Evolutionary conservation across 2,113 vertebrate genomes (phyloP).

Genomic region (Trogon melanurus): DNA sequence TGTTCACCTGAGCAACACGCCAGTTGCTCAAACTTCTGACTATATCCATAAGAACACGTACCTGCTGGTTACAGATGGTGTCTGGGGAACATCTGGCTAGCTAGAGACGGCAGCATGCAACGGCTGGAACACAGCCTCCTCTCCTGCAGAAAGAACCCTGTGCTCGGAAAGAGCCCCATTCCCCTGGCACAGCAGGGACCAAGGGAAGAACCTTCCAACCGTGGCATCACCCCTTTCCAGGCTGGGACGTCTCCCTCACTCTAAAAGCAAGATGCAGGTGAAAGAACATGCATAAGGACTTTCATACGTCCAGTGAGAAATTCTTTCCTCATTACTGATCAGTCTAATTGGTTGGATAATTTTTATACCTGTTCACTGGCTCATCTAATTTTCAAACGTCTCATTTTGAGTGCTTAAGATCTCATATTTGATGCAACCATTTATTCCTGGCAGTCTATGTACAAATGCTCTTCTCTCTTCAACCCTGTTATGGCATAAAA

Average conservation of each 20-base stretch:
- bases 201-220: not conserved
- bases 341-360: not conserved
- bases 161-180: not conserved
- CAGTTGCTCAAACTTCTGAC: not conserved
- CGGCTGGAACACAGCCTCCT: not conserved
- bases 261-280: not conserved
- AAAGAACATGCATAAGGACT: not conserved
- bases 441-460: not conserved
- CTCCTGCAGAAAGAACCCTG: not conserved
- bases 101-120: not conserved
- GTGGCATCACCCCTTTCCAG: fast-evolving
- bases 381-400: not conserved
- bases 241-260: not conserved
- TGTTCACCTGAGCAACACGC: not conserved
- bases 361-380: not conserved
- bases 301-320: not conserved
- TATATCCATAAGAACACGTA: not conserved
- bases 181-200: fast-evolving
- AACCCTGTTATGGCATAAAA: not conserved
- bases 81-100: not conserved
- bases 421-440: not conserved
- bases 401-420: not conserved
- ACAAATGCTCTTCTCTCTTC: not conserved
- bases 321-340: not conserved
- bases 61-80: not conserved